Conservation (phyloP, 92 coral and sea anemone genomes). For the Desmophyllum pertusum region DNA sequence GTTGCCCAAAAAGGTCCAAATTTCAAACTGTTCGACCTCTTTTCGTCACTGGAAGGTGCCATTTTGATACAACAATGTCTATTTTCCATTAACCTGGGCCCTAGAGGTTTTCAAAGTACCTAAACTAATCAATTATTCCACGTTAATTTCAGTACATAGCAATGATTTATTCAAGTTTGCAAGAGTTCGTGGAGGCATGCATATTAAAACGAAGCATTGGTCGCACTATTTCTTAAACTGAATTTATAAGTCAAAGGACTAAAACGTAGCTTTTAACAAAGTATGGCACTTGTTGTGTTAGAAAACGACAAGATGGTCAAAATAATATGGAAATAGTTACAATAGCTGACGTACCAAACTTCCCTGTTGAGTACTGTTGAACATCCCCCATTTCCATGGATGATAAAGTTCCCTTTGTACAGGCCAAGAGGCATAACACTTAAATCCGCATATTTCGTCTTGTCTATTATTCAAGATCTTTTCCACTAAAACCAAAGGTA, state of each 20-base stretch:
- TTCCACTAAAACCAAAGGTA: constrained; percentile 1
- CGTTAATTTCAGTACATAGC: not conserved
- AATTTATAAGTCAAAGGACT: not conserved
- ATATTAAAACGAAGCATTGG: not conserved
- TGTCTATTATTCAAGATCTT: not conserved
- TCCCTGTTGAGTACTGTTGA: not conserved
- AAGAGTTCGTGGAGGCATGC: not conserved
- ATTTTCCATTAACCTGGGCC: not conserved
- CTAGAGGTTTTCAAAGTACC: not conserved
- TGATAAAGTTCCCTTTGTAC: not conserved
- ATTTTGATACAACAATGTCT: too few relatives aligned
- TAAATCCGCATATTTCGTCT: not conserved
- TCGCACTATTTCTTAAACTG: not conserved
- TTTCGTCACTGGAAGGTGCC: not conserved
- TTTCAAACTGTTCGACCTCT: not conserved
- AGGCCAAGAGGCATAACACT: not conserved
- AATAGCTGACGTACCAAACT: constrained; percentile 11
- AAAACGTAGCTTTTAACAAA: not conserved
- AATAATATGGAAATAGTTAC: not conserved
- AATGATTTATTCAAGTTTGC: not conserved
- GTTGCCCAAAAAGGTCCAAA: not conserved
- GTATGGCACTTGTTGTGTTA: not conserved
- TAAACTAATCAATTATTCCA: not conserved
- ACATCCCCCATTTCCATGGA: not conserved
- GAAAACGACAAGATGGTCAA: not conserved